A percentile compares a stretch with the other conserved stretches of the same genome.
Evolutionary conservation across 2,797 vertebrate genomes (phyloP).

Genomic region (Cichlasoma orientale): DNA sequence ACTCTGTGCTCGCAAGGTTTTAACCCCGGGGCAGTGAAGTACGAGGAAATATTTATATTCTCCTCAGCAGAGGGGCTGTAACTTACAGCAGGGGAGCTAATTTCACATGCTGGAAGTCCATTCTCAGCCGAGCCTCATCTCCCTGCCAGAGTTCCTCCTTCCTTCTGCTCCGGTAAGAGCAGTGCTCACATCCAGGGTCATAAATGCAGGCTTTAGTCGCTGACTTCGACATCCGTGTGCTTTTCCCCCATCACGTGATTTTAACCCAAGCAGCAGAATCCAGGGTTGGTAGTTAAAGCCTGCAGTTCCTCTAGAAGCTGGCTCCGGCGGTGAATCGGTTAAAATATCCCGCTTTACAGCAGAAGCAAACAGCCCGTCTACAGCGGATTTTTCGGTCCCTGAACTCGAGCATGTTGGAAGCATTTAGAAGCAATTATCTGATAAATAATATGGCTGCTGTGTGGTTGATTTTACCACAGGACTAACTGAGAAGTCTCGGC

Average conservation of each 20-base stretch:
- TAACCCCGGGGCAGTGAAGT: conserved; percentile 50
- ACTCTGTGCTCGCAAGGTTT: conserved; percentile 36
- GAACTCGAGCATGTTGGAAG: not conserved
- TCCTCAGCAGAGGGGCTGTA: conserved; percentile 55
- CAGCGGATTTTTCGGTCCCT: too few relatives aligned
- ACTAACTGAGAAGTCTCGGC: not conserved
- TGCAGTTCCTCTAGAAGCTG: not conserved
- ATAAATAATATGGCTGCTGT: not conserved
- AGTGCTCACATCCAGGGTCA: conserved; percentile 6
- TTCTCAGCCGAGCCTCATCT: conserved; percentile 22
- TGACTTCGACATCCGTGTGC: conserved; percentile 17
- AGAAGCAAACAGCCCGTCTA: too few relatives aligned
- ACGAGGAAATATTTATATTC: conserved; percentile 65
- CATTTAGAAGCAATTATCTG: not conserved
- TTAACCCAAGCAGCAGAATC: not conserved
- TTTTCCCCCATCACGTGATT: not conserved
- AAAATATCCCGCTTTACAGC: not conserved
- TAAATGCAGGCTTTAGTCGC: conserved; percentile 36
- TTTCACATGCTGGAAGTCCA: conserved; percentile 64
- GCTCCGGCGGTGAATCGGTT: too few relatives aligned
- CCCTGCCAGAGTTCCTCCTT: conserved; percentile 35
- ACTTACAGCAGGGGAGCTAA: conserved; percentile 60
- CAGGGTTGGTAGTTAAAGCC: not conserved
- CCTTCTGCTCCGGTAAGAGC: conserved; percentile 14
- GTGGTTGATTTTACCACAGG: not conserved